Conservation (phyloP, 2,113 vertebrate species). For the Podarcis raffonei region DNA sequence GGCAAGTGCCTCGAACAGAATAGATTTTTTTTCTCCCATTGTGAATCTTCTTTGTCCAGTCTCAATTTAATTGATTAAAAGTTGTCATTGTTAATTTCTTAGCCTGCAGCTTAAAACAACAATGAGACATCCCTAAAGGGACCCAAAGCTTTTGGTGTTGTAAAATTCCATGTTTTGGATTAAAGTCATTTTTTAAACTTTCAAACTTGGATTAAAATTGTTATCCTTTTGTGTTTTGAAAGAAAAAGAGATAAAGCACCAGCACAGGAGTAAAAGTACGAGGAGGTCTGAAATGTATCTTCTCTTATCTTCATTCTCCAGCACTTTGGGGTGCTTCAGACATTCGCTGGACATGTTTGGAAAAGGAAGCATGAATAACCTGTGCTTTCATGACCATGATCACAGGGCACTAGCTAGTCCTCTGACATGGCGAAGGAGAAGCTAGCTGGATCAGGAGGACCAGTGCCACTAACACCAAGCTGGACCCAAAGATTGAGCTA, state of each 20-base stretch:
- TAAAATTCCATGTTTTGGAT: background rate
- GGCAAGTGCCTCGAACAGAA: background rate
- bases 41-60: background rate
- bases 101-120: background rate
- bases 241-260: background rate
- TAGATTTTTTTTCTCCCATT: background rate
- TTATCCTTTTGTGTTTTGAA: background rate
- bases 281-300: background rate
- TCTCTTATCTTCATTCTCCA: background rate
- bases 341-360: background rate
- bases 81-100: background rate
- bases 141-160: background rate
- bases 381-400: background rate
- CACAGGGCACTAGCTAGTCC: background rate
- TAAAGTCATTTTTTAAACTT: background rate
- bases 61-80: background rate
- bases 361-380: background rate
- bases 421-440: background rate
- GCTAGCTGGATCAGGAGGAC: background rate
- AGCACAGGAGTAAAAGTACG: background rate
- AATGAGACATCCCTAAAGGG: background rate
- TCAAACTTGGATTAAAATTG: too few species aligned
- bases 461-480: background rate
- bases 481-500: background rate
- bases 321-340: background rate